Evolutionary conservation across 1,140 invertebrate genomes (phyloP).

Genomic region (Dufourea novaeangliae): DNA sequence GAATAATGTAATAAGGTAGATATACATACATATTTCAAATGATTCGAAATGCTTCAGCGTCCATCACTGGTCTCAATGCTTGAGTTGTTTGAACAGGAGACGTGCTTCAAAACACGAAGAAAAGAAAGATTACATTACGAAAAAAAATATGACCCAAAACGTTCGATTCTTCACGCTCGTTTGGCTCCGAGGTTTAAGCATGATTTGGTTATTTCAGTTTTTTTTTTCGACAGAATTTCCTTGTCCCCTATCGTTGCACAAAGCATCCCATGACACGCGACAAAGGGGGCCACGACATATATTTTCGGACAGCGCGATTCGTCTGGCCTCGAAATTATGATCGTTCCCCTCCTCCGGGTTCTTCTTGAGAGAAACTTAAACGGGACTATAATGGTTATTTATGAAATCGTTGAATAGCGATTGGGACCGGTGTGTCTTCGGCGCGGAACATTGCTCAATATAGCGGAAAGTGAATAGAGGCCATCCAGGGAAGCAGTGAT

Average conservation of each 20-base stretch:
- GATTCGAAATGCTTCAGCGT: too few species aligned
- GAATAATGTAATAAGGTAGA: too few species aligned
- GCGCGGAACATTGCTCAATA: slow-evolving; percentile 67
- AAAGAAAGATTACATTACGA: background rate
- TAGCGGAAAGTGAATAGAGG: slow-evolving; percentile 59
- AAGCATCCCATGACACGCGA: slow-evolving; percentile 57
- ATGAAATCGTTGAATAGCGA: slow-evolving; percentile 63
- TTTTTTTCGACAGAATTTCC: background rate
- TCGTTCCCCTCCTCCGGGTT: slow-evolving; percentile 6
- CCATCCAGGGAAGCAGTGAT: slow-evolving; percentile 19
- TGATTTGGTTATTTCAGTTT: background rate
- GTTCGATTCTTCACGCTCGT: background rate
- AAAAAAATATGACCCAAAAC: background rate
- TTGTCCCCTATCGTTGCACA: background rate
- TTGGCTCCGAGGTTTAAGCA: slow-evolving; percentile 1
- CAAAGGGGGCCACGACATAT: slow-evolving; percentile 51
- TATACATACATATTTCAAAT: too few species aligned
- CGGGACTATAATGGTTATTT: slow-evolving; percentile 70
- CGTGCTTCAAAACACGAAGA: background rate
- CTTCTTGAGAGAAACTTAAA: slow-evolving; percentile 40
- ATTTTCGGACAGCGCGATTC: slow-evolving; percentile 13
- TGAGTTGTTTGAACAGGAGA: background rate
- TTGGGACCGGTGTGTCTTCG: slow-evolving; percentile 43
- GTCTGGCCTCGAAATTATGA: slow-evolving; percentile 52
- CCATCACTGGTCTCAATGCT: too few species aligned